Evolutionary conservation across 2,888 invertebrate species (phyloP), one percentile per base, ranked within the genome.

Genomic region (Antheraea assamensis): DNA sequence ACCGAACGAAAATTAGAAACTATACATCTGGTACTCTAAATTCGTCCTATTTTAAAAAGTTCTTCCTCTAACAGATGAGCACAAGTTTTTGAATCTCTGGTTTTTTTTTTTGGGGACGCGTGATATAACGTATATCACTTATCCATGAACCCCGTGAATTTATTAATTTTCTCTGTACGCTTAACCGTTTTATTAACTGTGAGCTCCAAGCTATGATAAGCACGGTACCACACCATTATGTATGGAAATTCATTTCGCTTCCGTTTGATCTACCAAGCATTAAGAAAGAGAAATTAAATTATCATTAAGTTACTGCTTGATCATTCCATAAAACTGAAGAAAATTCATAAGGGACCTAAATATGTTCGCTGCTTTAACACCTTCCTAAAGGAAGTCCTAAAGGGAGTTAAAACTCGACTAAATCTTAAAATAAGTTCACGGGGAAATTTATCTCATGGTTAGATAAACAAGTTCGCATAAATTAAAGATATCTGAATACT

Each of bases 21-120:
- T 55, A 55, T n/a, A 8, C n/a, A 55, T 55, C 55, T 55, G n/a
- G 55, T 55, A 55, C n/a, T 55, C 55, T n/a, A 55, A 21, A 55
- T 55, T 55, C 21, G 52, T 52, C 21, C 55, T n/a, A n/a, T 55
- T 55, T 55, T 8, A 55, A 55, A 55, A 55, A 55, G n/a, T 55
- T 55, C n/a, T 21, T 55, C n/a, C 55, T 55, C 55, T 55, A 49
- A 49, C 15, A 49, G 49, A 49, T 49, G 49, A 55, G 5, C 55
- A 55, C 55, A 55, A n/a, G 55, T 55, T 55, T 55, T 55, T 55
- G n/a, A 55, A 55, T 55, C n/a, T 55, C n/a, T 55, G 55, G 55
- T n/a, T 8, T 55, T n/a, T 8, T 55, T 55, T 55, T 55, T 55
- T n/a, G 55, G 55, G 55, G n/a, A 55, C n/a, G 55, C n/a, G n/a